These are phyloP conservation scores for Enteromius anoplus DNA, from an alignment of 2,797 vertebrate species.

Conservation along the genomic window DNA sequence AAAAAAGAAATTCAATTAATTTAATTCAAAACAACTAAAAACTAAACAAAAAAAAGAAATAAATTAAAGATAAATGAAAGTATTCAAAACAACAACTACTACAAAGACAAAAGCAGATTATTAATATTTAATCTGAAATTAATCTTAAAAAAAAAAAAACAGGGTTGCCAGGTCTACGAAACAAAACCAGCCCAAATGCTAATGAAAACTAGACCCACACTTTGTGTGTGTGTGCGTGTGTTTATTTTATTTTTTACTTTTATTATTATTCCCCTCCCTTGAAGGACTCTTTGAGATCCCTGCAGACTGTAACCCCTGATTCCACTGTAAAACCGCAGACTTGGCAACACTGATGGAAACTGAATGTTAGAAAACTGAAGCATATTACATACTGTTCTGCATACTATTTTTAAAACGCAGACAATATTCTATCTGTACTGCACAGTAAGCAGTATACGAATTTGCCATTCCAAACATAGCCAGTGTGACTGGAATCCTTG, in stretches of 20 bases:
- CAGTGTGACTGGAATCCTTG: constrained; percentile 4
- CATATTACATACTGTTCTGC: neutral
- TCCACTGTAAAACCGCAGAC: neutral
- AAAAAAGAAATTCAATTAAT: no score
- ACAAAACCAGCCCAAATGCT: neutral
- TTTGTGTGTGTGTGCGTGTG: no score
- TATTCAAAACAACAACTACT: neutral
- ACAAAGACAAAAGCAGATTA: neutral
- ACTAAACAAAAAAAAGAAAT: no score
- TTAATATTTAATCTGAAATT: neutral
- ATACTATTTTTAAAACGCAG: neutral
- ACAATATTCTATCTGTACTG: neutral
- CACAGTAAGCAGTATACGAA: neutral
- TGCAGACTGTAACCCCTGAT: no score
- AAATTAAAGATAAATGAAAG: neutral
- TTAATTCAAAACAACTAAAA: no score
- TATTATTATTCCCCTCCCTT: no score
- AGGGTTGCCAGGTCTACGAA: neutral
- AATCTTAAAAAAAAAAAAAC: neutral
- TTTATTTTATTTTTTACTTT: neutral
- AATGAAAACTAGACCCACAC: neutral
- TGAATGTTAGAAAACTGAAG: neutral
- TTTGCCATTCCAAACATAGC: constrained; percentile 17
- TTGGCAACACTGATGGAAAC: neutral
- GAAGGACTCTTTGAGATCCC: no score